These are phyloP conservation scores for Euzophera pinguis DNA, from an alignment of 2,888 invertebrate genomes.

Conservation along the genomic window DNA sequence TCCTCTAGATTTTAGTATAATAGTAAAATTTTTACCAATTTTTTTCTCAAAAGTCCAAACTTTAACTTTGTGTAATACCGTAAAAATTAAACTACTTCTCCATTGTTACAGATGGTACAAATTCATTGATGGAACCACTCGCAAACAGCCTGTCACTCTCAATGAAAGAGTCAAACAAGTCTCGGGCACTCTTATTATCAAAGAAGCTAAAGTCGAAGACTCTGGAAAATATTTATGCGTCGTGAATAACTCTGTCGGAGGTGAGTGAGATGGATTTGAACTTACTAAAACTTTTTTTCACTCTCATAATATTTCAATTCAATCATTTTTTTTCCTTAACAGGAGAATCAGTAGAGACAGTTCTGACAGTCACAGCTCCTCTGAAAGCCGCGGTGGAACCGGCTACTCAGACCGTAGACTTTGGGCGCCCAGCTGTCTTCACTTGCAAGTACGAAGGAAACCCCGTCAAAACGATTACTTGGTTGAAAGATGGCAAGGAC, in stretches of 20 bases:
- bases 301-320: no score
- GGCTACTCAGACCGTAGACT: conserved; percentile 94
- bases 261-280: conserved; percentile 37
- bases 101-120: conserved; percentile 94
- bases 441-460: conserved; percentile 95
- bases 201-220: conserved; percentile 94
- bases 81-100: conserved; percentile 51
- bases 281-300: neutral
- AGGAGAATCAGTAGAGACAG: conserved; percentile 95
- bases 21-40: neutral
- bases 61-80: neutral
- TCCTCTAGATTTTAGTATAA: neutral
- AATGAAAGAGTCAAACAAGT: conserved; percentile 95
- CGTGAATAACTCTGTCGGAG: conserved; percentile 96
- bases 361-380: conserved; percentile 94
- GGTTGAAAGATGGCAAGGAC: conserved; percentile 95
- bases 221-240: conserved; percentile 97
- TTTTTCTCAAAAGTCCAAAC: neutral
- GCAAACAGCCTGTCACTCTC: conserved; percentile 93
- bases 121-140: conserved; percentile 91
- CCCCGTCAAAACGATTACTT: conserved; percentile 93
- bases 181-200: conserved; percentile 95
- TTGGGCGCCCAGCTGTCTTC: conserved; percentile 94
- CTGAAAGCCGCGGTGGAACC: conserved; percentile 94
- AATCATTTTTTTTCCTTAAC: conserved; percentile 59